Evolutionary conservation across 1,140 invertebrate species (phyloP), one percentile per base, ranked within the genome.

Genomic region (Babylonia areolata): DNA sequence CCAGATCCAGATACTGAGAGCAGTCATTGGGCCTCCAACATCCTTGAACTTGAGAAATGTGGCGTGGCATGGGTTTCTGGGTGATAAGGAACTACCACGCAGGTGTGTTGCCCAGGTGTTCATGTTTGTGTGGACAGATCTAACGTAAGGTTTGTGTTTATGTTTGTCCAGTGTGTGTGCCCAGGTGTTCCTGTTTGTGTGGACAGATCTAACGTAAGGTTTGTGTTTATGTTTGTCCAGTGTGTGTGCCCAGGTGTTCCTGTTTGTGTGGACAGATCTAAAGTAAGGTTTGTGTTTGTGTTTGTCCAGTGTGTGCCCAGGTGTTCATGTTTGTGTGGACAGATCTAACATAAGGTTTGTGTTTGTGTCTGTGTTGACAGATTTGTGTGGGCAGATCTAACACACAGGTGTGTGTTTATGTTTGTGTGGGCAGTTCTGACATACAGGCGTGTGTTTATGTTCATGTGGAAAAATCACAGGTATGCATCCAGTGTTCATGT

Each of bases 11-110:
- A 54, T 91, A 1, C 81, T 93, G 42, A 87, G 89, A 54, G 77
- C 92, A 40, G 58, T 94, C 39, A 91, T 94, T 79, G 94, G 94
- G 23, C 92, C 93, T 39, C 94, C 94, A 28, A 89, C 89, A 28
- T 94, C 94, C n/a, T 83, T 95, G 33, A 95, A 95, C 83, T 78
- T 95, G 20, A 89, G 94, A 28, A 95, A 95, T 90, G 82, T 95
- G 73, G 85, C 90, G 5, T 95, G 94, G 94, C 94, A 95, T 91
- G 94, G 94, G 69, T 95, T 95, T 88, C 87, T 92, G 40, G 73
- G 81, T 37, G 90, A 89, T 35, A 85, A 84, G 33, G 93, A 94
- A 84, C 88, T 94, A 73, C 90, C 91, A 80, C 82, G 85, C 83
- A 90, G 90, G 92, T 92, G 33, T 35, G 46, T 20, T 23, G 1